A percentile compares a stretch with the other conserved stretches of the same genome.
phyloP scores from a whole-genome alignment of 2,888 invertebrate species.

The Aphodius sticticus region DNA sequence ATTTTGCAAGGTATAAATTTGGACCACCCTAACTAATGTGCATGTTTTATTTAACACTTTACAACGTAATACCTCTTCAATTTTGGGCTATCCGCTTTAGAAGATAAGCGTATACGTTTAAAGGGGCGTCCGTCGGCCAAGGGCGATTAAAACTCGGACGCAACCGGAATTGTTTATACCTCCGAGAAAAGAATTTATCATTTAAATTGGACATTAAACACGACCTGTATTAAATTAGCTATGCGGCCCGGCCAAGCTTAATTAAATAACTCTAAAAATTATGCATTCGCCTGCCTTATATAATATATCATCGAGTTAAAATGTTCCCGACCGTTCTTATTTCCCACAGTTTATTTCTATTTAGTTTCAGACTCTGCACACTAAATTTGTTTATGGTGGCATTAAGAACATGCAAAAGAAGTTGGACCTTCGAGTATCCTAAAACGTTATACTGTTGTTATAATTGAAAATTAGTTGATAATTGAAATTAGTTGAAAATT shows the following conservation, averaged over 20 bases:
- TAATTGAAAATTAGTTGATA: too few relatives aligned
- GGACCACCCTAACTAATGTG: not conserved
- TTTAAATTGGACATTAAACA: slow-evolving; percentile 4
- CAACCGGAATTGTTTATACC: not conserved
- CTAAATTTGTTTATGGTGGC: too few relatives aligned
- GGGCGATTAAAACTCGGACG: not conserved
- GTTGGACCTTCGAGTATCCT: too few relatives aligned
- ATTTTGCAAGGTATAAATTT: too few relatives aligned
- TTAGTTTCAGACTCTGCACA: not conserved
- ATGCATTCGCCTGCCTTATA: not conserved
- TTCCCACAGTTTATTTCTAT: not conserved
- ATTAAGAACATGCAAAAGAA: too few relatives aligned
- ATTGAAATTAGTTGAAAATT: too few relatives aligned
- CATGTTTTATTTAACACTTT: not conserved
- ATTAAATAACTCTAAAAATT: not conserved
- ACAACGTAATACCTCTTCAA: not conserved
- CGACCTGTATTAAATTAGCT: slow-evolving; percentile 4
- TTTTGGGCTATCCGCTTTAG: not conserved
- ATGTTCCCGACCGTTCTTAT: not conserved
- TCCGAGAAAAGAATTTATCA: slow-evolving; percentile 4
- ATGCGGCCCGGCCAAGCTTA: not conserved
- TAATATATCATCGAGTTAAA: not conserved
- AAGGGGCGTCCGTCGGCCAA: not conserved
- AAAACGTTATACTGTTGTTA: too few relatives aligned
- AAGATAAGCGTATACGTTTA: not conserved